Percentiles rank a stretch among this genome's conserved stretches.
phyloP scores from a whole-genome alignment of 2,888 invertebrate species.

The Orthosia incerta region DNA sequence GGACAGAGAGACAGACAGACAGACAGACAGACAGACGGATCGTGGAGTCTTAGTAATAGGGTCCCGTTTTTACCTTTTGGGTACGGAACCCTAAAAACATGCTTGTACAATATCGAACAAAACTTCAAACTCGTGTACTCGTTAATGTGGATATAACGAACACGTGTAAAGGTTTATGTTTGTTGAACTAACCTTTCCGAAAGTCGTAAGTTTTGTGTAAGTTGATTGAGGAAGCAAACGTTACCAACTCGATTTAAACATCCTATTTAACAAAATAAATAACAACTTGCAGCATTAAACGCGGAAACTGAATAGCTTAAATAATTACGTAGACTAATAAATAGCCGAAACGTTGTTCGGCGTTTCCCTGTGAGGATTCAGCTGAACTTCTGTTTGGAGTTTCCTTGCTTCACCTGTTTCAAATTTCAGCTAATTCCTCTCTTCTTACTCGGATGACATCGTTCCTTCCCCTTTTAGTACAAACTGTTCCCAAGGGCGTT shows the following conservation, averaged over 20 bases:
- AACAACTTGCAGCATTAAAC: constrained; percentile 20
- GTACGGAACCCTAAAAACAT: no score
- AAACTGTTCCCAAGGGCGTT: constrained; percentile 1
- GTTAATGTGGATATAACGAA: no score
- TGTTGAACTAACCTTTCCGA: neutral
- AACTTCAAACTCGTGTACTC: no score
- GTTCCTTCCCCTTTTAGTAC: constrained; percentile 28
- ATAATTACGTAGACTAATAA: constrained; percentile 39
- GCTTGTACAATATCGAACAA: no score
- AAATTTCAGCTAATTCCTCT: constrained; percentile 31
- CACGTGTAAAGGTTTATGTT: no score
- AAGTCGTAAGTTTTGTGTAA: neutral
- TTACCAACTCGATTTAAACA: neutral
- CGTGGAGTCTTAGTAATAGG: no score
- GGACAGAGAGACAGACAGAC: no score
- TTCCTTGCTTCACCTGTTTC: constrained; percentile 29
- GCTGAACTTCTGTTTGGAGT: constrained; percentile 37
- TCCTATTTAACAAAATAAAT: constrained; percentile 23
- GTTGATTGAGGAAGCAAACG: neutral
- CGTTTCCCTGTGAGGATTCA: constrained; percentile 26
- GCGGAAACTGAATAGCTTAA: constrained; percentile 41
- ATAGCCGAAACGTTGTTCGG: constrained; percentile 25
- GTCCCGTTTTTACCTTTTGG: no score
- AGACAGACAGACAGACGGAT: no score
- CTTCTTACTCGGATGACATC: constrained; percentile 19